A percentile compares a stretch with the other conserved stretches of the same genome.
Evolutionary conservation across 2,797 vertebrate genomes (phyloP).

Genomic region (Coccyzus lansbergi): DNA sequence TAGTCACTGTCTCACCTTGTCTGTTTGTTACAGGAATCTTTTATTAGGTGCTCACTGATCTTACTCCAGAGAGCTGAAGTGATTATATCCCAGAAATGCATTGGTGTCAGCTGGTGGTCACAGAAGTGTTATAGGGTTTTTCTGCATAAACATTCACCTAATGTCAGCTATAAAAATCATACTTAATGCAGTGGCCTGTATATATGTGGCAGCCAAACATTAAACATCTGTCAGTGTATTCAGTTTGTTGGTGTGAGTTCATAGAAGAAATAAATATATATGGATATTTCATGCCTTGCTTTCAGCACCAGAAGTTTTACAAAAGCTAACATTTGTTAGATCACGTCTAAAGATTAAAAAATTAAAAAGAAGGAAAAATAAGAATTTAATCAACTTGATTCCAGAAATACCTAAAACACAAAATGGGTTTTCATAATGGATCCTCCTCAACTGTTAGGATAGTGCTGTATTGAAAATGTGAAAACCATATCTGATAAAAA

Average conservation of each 20-base stretch:
- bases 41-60: conserved; percentile 73
- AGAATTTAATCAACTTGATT: not conserved
- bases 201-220: not conserved
- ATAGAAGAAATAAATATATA: not conserved
- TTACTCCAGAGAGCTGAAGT: conserved; percentile 71
- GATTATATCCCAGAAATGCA: conserved; percentile 64
- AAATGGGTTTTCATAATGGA: not conserved
- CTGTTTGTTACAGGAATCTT: conserved; percentile 72
- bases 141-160: conserved; percentile 47
- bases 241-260: not conserved
- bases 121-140: conserved; percentile 8
- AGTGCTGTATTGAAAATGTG: not conserved
- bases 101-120: conserved; percentile 65
- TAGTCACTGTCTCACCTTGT: conserved; percentile 68
- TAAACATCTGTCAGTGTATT: not conserved
- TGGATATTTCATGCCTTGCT: not conserved
- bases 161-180: conserved; percentile 13
- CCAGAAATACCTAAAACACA: not conserved
- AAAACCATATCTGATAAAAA: not conserved
- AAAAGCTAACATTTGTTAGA: not conserved
- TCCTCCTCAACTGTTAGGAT: not conserved
- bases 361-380: not conserved
- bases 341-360: not conserved
- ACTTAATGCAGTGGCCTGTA: not conserved
- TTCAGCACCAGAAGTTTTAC: not conserved